Conservation (phyloP, 2,888 invertebrate species). For the Strigamia transsilvanica region DNA sequence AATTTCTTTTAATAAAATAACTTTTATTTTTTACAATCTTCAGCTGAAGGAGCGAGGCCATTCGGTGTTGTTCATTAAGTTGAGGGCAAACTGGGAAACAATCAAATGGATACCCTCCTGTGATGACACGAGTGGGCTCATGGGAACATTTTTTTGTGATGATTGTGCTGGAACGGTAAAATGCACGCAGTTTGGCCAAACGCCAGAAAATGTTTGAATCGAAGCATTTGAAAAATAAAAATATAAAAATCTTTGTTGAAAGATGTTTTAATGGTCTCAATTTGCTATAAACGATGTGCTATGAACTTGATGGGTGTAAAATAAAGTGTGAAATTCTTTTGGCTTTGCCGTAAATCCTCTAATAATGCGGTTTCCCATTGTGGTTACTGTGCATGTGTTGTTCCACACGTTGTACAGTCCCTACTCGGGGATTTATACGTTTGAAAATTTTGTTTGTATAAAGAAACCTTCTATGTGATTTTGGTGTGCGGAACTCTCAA, state of each 20-base stretch:
- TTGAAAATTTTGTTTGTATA: background rate
- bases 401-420: too few relatives aligned
- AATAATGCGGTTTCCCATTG: too few relatives aligned
- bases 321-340: constrained; percentile 10
- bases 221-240: too few relatives aligned
- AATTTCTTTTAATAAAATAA: too few relatives aligned
- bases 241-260: background rate
- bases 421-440: too few relatives aligned
- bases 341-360: too few relatives aligned
- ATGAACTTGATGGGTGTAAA: background rate
- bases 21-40: too few relatives aligned
- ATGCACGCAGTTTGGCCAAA: background rate
- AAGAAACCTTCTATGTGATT: background rate
- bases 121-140: constrained; percentile 9
- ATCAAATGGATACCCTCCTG: background rate
- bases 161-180: background rate
- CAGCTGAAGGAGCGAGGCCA: background rate
- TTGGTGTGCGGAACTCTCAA: background rate
- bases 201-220: background rate
- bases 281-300: background rate
- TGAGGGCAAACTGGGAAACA: constrained; percentile 18
- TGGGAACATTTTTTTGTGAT: background rate
- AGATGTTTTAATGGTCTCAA: background rate
- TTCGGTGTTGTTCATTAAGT: background rate
- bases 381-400: too few relatives aligned